A percentile compares a stretch with the other conserved stretches of the same genome.
These are phyloP conservation scores for Argyresthia albistria DNA, from an alignment of 2,888 invertebrate species.

Conservation along the genomic window DNA sequence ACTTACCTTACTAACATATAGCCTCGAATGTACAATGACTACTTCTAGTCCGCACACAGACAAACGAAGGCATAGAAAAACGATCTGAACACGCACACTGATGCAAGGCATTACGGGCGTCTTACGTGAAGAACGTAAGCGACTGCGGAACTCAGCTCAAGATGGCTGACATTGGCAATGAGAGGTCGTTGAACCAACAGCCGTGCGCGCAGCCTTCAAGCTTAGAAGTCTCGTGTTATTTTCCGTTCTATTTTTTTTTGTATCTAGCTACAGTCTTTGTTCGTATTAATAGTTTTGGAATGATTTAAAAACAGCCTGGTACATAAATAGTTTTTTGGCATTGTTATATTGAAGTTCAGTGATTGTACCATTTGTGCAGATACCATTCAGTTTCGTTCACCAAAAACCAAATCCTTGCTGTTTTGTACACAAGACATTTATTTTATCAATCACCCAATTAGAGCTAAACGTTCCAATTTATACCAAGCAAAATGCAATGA, in stretches of 20 bases:
- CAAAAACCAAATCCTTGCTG: no score
- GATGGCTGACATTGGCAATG: slow-evolving; percentile 74
- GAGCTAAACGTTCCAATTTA: no score
- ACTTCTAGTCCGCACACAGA: slow-evolving; percentile 35
- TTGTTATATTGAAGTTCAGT: no score
- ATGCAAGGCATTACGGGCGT: slow-evolving; percentile 54
- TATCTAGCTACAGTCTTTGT: slow-evolving; percentile 14
- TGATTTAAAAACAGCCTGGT: no score
- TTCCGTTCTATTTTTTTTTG: slow-evolving; percentile 51
- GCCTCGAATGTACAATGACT: slow-evolving; percentile 20
- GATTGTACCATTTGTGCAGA: no score
- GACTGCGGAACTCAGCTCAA: slow-evolving; percentile 61
- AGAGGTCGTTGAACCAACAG: slow-evolving; percentile 54
- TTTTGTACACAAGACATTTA: neutral
- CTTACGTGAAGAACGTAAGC: slow-evolving; percentile 71
- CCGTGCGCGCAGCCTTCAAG: slow-evolving; percentile 61
- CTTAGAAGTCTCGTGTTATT: slow-evolving; percentile 52
- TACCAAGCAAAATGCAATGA: no score
- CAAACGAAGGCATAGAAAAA: slow-evolving; percentile 52
- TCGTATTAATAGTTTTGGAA: no score
- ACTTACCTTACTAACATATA: no score
- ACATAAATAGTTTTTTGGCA: no score
- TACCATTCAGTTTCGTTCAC: no score
- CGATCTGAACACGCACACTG: slow-evolving; percentile 59
- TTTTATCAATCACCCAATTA: neutral